phyloP scores from a whole-genome alignment of 2,113 vertebrate species.

The Menidia beryllina region DNA sequence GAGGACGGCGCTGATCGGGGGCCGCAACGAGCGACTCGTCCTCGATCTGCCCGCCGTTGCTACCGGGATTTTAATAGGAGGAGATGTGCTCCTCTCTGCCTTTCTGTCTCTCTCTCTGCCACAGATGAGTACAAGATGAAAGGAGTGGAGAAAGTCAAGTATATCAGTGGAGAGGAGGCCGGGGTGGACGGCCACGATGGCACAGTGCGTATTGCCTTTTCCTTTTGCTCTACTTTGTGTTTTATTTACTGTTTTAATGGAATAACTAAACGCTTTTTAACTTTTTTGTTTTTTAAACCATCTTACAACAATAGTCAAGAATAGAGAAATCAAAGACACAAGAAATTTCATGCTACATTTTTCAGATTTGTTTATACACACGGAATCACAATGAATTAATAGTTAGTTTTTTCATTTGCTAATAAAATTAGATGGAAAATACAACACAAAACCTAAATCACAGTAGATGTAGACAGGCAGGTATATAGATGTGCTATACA shows the following conservation, averaged over 20 bases:
- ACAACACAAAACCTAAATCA: no score
- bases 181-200: constrained; percentile 78
- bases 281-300: no score
- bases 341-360: no score
- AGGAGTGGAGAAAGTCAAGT: constrained; percentile 91
- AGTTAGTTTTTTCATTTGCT: no score
- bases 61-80: constrained; percentile 33
- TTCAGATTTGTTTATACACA: no score
- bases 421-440: no score
- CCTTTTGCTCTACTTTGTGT: neutral
- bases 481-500: no score
- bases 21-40: constrained; percentile 32
- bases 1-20: constrained; percentile 31
- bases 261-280: neutral
- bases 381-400: no score
- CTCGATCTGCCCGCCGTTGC: constrained; percentile 9
- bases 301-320: no score
- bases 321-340: no score
- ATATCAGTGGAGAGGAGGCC: constrained; percentile 79
- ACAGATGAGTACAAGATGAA: constrained; percentile 97
- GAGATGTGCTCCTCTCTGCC: constrained; percentile 36
- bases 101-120: constrained; percentile 44
- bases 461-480: no score
- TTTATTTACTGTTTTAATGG: neutral
- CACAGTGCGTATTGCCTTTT: constrained; percentile 64